Conservation (phyloP, 2,113 vertebrate genomes). For the Conger conger region DNA sequence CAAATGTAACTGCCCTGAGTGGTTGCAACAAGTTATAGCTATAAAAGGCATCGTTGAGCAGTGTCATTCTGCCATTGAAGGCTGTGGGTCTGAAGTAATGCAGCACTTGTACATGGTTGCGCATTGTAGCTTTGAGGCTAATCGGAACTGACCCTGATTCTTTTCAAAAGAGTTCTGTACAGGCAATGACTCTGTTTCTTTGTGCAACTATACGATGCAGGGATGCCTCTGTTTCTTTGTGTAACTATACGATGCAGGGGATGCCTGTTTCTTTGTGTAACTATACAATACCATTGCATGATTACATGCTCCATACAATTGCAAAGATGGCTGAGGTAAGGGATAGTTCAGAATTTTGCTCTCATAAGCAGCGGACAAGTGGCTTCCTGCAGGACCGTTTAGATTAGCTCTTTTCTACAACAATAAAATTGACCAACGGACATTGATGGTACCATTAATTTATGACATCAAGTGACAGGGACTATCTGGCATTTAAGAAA, state of each 20-base stretch:
- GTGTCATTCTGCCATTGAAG: neutral
- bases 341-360: neutral
- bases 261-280: too few species aligned
- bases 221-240: too few species aligned
- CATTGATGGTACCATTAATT: too few species aligned
- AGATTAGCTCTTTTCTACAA: neutral
- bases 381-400: neutral
- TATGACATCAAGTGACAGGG: too few species aligned
- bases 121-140: conserved; percentile 2
- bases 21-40: neutral
- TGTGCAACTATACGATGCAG: too few species aligned
- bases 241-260: too few species aligned
- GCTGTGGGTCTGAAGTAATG: neutral
- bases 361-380: neutral
- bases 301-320: neutral
- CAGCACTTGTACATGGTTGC: neutral
- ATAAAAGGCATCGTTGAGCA: neutral
- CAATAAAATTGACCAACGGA: too few species aligned
- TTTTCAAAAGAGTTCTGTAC: neutral
- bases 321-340: neutral
- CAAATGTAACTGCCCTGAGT: neutral
- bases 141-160: neutral
- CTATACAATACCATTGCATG: neutral
- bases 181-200: neutral
- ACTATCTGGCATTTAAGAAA: too few species aligned